phyloP scores from a whole-genome alignment of 2,797 vertebrate species.

The Nasua narica region DNA sequence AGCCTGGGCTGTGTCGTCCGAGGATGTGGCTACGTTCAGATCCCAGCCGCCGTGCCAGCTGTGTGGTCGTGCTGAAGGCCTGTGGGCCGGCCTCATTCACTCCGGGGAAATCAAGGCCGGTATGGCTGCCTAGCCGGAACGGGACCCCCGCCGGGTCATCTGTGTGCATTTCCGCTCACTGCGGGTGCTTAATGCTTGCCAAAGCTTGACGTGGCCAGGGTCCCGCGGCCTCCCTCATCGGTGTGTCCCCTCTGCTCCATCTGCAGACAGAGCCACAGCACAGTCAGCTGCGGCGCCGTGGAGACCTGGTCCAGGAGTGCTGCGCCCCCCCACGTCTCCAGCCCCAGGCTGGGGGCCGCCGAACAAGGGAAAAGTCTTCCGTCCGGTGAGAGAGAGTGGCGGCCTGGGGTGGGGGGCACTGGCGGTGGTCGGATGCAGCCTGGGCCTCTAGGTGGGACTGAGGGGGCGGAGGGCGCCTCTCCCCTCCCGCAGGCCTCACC shows the following conservation, averaged over 20 bases:
- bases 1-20: not conserved
- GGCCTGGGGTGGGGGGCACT: accelerated
- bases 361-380: constrained; percentile 89
- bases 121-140: accelerated
- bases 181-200: accelerated
- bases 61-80: not conserved
- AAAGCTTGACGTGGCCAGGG: accelerated
- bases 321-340: constrained; percentile 86
- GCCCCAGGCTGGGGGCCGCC: constrained; percentile 86
- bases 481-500: no score
- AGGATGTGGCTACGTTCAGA: not conserved
- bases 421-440: no score
- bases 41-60: accelerated
- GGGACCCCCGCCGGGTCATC: not conserved
- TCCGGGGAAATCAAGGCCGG: not conserved
- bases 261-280: constrained; percentile 88
- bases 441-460: not conserved
- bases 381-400: constrained; percentile 81
- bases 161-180: accelerated
- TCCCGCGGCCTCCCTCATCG: accelerated
- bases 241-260: not conserved
- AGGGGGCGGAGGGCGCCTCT: no score
- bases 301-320: constrained; percentile 87
- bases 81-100: accelerated
- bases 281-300: constrained; percentile 81